Percentiles rank a stretch among this genome's conserved stretches.
phyloP scores from a whole-genome alignment of 2,113 vertebrate species.

The Jaculus jaculus region DNA sequence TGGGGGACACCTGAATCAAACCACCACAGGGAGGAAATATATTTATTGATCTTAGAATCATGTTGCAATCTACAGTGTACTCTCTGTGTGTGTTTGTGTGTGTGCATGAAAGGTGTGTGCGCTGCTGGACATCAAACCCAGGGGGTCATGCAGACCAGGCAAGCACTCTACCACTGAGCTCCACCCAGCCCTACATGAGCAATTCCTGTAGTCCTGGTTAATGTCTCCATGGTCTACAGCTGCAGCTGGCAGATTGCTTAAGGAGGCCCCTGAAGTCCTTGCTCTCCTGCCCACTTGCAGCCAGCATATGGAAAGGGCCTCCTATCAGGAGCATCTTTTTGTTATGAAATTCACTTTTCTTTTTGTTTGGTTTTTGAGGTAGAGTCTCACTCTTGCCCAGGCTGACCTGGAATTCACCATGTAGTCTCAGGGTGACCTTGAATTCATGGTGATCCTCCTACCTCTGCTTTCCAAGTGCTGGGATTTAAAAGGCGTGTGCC shows the following conservation, averaged over 20 bases:
- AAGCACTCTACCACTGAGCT: not conserved
- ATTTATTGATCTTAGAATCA: not conserved
- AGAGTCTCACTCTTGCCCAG: too few species aligned
- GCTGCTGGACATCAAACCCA: not conserved
- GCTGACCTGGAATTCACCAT: too few species aligned
- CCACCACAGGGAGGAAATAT: not conserved
- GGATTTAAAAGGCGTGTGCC: too few species aligned
- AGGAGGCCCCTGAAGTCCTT: accelerated
- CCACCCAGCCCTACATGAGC: not conserved
- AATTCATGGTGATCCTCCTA: too few species aligned
- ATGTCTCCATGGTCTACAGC: accelerated
- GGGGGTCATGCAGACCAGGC: too few species aligned
- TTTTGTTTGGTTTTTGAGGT: too few species aligned
- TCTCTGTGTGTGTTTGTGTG: too few species aligned
- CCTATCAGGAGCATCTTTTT: not conserved
- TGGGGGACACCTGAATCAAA: too few species aligned
- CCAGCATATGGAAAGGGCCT: not conserved
- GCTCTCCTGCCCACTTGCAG: not conserved
- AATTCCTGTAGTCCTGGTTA: not conserved
- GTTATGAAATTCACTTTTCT: not conserved
- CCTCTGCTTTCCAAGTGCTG: too few species aligned
- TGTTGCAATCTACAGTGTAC: accelerated
- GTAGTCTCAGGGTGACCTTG: too few species aligned
- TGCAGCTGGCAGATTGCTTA: not conserved
- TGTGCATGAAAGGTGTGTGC: not conserved